Evolutionary conservation across 2,888 invertebrate genomes (phyloP).

Genomic region (Polyommatus icarus): DNA sequence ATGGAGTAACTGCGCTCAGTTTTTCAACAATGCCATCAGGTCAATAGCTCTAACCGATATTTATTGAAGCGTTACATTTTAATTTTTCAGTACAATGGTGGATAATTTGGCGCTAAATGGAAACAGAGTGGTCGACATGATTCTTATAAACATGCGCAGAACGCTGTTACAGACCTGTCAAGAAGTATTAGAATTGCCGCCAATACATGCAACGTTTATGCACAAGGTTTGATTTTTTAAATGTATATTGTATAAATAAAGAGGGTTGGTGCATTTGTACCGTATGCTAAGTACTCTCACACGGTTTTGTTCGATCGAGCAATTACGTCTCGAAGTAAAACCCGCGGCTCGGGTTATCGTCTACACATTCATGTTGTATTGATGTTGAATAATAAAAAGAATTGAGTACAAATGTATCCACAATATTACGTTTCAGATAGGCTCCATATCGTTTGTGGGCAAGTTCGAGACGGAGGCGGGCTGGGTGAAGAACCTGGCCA

Average conservation of each 20-base stretch:
- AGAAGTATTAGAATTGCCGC: conserved; percentile 66
- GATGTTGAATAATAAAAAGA: too few relatives aligned
- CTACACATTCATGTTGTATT: too few relatives aligned
- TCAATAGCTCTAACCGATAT: conserved; percentile 19
- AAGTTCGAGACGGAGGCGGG: conserved; percentile 76
- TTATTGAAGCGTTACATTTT: conserved; percentile 18
- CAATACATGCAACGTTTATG: conserved; percentile 71
- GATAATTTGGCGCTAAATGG: conserved; percentile 56
- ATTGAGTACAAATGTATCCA: background rate
- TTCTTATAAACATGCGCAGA: conserved; percentile 71
- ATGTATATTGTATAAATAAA: too few relatives aligned
- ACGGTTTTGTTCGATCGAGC: too few relatives aligned
- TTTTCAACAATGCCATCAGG: conserved; percentile 13
- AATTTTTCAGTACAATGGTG: conserved; percentile 62
- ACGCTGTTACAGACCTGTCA: conserved; percentile 66
- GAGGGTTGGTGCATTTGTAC: too few relatives aligned
- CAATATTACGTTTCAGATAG: conserved; percentile 58
- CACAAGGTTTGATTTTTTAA: conserved; percentile 60
- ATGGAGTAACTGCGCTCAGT: conserved; percentile 1
- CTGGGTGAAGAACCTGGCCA: conserved; percentile 78
- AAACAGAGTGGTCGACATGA: conserved; percentile 70
- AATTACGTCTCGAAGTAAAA: too few relatives aligned
- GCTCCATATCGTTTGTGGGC: conserved; percentile 74
- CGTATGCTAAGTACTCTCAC: too few relatives aligned
- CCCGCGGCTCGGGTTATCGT: too few relatives aligned